Evolutionary conservation across 2,888 invertebrate genomes (phyloP), one percentile per base, ranked within the genome.

Genomic region (Cephonodes hylas): DNA sequence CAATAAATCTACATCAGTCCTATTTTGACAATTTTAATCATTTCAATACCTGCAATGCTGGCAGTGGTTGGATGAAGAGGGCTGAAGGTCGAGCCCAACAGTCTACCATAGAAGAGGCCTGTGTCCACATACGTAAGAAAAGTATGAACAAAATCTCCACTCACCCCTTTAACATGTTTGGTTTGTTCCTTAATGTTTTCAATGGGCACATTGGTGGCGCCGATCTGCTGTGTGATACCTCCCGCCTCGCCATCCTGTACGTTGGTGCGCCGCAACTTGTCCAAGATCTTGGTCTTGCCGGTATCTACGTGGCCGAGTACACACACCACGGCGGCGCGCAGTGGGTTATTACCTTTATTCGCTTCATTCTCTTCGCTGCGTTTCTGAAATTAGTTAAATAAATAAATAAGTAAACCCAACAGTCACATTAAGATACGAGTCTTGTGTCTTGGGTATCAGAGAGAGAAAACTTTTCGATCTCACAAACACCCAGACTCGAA

Each of bases 301-400:
- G 99, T 99, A 91, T 99, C 99, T 58, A 99, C 99, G 85, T 99
- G 99, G 0, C 99, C 99, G 1, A 99, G 91, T 0, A 99, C 99
- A 83, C 99, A 99, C 0, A 99, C 99, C 1, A 99, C 98, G 0
- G 99, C 98, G 0, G 99, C 98, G 53, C 99, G 94, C 1, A 99
- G 94, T 46, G 88, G 83, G 59, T 91, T 91, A 64, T 88, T 85
- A 0, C 66, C 73, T 77, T 88, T 91, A 64, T 91, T 92, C 7
- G 85, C 84, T 70, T 93, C 93, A 57, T 93, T 93, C 0, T 93
- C 93, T 77, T 87, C 88, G 31, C 85, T 84, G 58, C 93, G 89
- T 91, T 93, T 93, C 92, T 93, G 73, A 0, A 44, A 38, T 53
- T 18, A 63, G 60, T 25, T 38, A 0, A 3, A 8, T 44, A 27